Evolutionary conservation across 1,140 invertebrate genomes (phyloP).

Genomic region (Drosophila santomea): DNA sequence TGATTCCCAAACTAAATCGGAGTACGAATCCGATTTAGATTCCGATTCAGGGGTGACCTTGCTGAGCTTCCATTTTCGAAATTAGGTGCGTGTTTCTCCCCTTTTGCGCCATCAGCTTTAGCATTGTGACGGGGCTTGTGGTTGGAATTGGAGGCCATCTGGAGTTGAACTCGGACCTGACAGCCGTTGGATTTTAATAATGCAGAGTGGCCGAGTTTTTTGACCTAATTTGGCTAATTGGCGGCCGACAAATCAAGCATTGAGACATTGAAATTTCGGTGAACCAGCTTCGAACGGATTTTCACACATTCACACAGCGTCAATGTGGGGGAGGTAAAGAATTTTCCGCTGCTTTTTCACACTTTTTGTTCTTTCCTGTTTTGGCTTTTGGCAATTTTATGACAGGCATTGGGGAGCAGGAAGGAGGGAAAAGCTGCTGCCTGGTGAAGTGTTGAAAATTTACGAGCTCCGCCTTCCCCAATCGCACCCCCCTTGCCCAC

Average conservation of each 20-base stretch:
- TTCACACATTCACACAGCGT: slow-evolving; percentile 71
- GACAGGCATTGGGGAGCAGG: slow-evolving; percentile 28
- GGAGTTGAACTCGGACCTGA: slow-evolving; percentile 24
- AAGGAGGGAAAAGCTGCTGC: slow-evolving; percentile 32
- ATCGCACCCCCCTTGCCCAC: slow-evolving; percentile 22
- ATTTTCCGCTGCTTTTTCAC: slow-evolving; percentile 30
- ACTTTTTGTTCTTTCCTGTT: slow-evolving; percentile 45
- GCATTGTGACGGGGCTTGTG: slow-evolving; percentile 28
- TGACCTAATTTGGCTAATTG: slow-evolving; percentile 72
- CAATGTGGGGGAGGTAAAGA: slow-evolving; percentile 15
- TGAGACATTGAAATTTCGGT: slow-evolving; percentile 35
- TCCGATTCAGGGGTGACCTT: slow-evolving; percentile 54
- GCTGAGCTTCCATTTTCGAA: slow-evolving; percentile 59
- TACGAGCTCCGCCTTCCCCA: slow-evolving; percentile 51
- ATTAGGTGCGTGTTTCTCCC: slow-evolving; percentile 65
- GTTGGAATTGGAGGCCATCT: slow-evolving; percentile 53
- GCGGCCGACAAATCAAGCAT: slow-evolving; percentile 39
- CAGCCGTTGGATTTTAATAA: slow-evolving; percentile 53
- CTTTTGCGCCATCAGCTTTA: slow-evolving; percentile 31
- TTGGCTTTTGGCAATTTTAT: slow-evolving; percentile 70
- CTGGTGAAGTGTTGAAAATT: slow-evolving; percentile 78
- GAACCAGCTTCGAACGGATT: slow-evolving; percentile 36
- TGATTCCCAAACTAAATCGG: slow-evolving; percentile 13
- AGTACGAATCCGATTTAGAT: slow-evolving; percentile 28
- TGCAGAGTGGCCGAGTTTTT: slow-evolving; percentile 41